Base-by-base conservation (phyloP, 2,888 invertebrate genomes). In the Clanis bilineata region DNA sequence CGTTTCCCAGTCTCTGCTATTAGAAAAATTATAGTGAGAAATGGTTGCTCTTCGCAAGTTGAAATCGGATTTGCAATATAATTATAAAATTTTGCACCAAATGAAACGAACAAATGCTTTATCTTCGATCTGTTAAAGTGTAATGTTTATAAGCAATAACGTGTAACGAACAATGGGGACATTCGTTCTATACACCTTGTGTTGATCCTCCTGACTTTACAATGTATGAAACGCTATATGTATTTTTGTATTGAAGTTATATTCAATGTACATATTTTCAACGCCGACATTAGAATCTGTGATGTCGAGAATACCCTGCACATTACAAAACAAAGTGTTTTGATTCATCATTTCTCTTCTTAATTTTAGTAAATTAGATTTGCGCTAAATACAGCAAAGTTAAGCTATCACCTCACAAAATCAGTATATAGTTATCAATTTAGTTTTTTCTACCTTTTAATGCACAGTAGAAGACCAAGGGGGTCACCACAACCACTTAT, bases 81-180 rank as follows among this genome's bases (percentile, higher is more conserved):
- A 32, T 32, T 51, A 45, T 15, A 25, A 18, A 51, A 51, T 18
- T 18, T 32, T 51, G 32, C 18, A 51, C 28, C 10, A 4, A 51
- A 51, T 51, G 51, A 51, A 51, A 28, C 28, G 28, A 32, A 32
- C 51, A 51, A 51, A 51, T 32, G n/a, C 32, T 32, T 51, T 32
- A 51, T 51, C 51, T 32, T 28, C 3, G 51, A 51, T 51, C 51
- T 51, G 18, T 51, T 18, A 18, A 51, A 32, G 51, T 18, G 18
- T 51, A 51, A 51, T 32, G 32, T 51, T 51, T 51, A 18, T 51
- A 32, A 51, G 51, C 51, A 32, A 47, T 47, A 32, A 51, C 32
- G 51, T 51, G 10, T 32, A 51, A 51, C 32, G 51, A 51, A 51
- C 51, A 51, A 51, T 51, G 18, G 10, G 28, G 25, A 47, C 47